Evolutionary conservation across 2,797 vertebrate species (phyloP), one percentile per base, ranked within the genome.

Genomic region (Tarsius wallacei): DNA sequence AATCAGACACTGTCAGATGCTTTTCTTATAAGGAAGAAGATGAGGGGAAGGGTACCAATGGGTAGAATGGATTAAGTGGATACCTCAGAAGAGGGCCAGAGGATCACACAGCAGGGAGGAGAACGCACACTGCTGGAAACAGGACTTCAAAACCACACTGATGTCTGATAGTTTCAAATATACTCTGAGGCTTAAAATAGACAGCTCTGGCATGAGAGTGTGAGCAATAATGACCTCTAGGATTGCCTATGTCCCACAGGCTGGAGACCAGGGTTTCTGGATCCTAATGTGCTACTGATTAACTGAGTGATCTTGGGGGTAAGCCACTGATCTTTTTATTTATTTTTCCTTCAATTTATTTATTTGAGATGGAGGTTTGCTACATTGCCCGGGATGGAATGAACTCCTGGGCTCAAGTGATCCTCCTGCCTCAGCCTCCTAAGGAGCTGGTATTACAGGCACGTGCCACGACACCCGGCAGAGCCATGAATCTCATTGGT

Each of bases 171-270:
- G 47, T 88, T 93, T 85, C 63, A 87, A 73, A 61, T 51, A 94
- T 22, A 91, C 47, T 77, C 49, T 70, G 31, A 73, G 71, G 66
- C 21, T 93, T 93, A 96, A 87, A 90, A 87, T 28, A 78, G 24
- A 89, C 90, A 94, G 71, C n/a, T 74, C 59, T 57, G 57, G 21
- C 19, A 95, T 22, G 31, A 26, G 57, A 86, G 22, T 49, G 11
- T 63, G 24, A 71, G 73, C 68, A 93, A 78, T 70, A 74, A 63
- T 24, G 19, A 71, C 36, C 10, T 57, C 55, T 33, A 61, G 26
- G 42, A 28, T 36, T 83, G 7, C 24, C 83, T 42, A 26, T 64
- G 87, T 53, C 80, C 47, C 77, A 6, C 10, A 28, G 17, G n/a
- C 63, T 89, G 17, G 42, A 85, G 77, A 74, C 26, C 16, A 51